Evolutionary conservation across 92 coral and sea anemone genomes (phyloP).

Genomic region (Zoanthus gigantus): DNA sequence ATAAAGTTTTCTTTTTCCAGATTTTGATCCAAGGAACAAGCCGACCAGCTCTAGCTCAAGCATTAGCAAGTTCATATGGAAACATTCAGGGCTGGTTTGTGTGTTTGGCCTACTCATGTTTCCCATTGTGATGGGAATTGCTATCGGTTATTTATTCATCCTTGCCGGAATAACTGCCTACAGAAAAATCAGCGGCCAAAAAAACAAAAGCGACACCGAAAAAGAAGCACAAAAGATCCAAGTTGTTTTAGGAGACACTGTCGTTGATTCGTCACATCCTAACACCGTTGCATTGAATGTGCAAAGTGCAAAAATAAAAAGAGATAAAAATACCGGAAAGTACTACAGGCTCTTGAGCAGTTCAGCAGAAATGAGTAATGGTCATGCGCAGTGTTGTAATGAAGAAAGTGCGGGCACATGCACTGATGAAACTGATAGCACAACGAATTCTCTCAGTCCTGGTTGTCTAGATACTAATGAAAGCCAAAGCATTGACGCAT

Average conservation of each 20-base stretch:
- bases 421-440: constrained; percentile 61
- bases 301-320: constrained; percentile 70
- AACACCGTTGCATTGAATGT: constrained; percentile 86
- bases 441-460: constrained; percentile 47
- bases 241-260: constrained; percentile 86
- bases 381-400: constrained; percentile 63
- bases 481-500: constrained; percentile 1
- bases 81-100: constrained; percentile 91
- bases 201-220: constrained; percentile 62
- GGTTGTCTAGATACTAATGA: constrained; percentile 72
- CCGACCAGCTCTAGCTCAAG: constrained; percentile 72
- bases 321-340: constrained; percentile 62
- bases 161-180: constrained; percentile 85
- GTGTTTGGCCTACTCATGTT: constrained; percentile 78
- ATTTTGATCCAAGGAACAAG: constrained; percentile 88
- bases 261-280: constrained; percentile 93
- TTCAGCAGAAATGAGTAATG: constrained; percentile 68
- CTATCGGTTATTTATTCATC: constrained; percentile 84
- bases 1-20: constrained; percentile 43
- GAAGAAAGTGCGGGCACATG: constrained; percentile 68
- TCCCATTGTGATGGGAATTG: constrained; percentile 91
- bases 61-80: constrained; percentile 83
- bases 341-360: constrained; percentile 76
- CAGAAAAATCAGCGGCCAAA: constrained; percentile 72
- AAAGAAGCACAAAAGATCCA: constrained; percentile 89